These are phyloP conservation scores for Anguilla japonica DNA, from an alignment of 2,113 vertebrate species.

Conservation along the genomic window DNA sequence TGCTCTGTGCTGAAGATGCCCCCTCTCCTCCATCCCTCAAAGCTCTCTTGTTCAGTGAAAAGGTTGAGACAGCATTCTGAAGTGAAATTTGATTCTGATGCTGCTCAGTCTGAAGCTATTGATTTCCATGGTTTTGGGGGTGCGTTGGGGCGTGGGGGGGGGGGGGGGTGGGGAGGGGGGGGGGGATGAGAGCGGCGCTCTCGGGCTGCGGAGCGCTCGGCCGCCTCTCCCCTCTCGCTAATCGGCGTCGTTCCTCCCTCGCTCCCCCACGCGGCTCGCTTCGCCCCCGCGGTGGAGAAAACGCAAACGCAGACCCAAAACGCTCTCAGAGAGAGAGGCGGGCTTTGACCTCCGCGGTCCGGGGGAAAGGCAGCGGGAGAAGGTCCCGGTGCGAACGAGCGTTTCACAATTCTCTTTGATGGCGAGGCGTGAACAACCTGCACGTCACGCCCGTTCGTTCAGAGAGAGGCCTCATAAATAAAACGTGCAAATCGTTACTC, in stretches of 20 bases:
- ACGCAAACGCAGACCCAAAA: slow-evolving; percentile 1
- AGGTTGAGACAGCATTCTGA: slow-evolving; percentile 34
- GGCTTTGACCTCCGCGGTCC: neutral
- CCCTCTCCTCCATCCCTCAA: neutral
- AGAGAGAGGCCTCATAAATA: neutral
- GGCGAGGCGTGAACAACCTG: neutral
- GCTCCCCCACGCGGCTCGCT: neutral
- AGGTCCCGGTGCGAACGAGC: neutral
- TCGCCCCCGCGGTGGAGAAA: neutral
- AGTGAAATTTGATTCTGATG: slow-evolving; percentile 42
- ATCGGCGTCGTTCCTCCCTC: neutral
- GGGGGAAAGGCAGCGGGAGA: neutral
- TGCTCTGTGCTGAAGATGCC: neutral
- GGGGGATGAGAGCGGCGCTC: neutral
- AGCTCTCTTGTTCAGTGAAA: slow-evolving; percentile 18
- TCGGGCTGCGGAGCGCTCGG: neutral
- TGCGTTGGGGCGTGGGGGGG: neutral
- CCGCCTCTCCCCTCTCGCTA: neutral
- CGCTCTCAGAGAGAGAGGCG: neutral
- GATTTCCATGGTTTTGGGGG: slow-evolving; percentile 30
- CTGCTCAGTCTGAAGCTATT: slow-evolving; percentile 38
- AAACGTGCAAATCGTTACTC: no score
- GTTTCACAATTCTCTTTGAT: neutral
- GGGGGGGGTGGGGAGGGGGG: neutral
- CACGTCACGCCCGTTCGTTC: neutral